Percentiles rank a stretch among this genome's conserved stretches.
Conservation (phyloP, 2,113 vertebrate species). For the Pangasianodon gigas region DNA sequence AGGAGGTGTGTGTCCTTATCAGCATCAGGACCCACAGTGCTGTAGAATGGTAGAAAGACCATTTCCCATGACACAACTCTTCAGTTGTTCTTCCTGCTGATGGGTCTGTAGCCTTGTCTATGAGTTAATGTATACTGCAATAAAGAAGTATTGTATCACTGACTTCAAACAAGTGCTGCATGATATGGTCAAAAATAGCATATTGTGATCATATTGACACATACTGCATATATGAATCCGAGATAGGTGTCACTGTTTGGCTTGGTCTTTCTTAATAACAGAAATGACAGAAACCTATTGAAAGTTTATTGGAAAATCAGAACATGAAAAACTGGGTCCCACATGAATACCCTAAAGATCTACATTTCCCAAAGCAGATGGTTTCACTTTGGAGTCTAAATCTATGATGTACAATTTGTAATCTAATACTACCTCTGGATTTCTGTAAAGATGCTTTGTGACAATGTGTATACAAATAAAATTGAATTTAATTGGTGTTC, state of each 20-base stretch:
- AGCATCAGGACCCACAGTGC: not conserved
- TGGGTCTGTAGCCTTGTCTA: not conserved
- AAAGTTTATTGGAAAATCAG: not conserved
- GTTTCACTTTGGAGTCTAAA: not conserved
- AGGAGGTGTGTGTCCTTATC: not conserved
- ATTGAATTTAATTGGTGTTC: not conserved
- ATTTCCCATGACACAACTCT: not conserved
- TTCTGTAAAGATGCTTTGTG: not conserved
- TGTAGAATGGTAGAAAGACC: not conserved
- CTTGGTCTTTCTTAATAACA: not conserved
- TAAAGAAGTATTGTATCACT: not conserved
- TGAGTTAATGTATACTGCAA: not conserved
- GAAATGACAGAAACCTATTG: not conserved
- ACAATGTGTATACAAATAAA: not conserved
- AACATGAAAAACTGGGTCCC: not conserved
- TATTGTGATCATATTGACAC: not conserved
- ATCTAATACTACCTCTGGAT: not conserved
- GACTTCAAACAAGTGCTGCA: not conserved
- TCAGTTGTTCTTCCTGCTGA: not conserved
- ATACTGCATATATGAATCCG: not conserved
- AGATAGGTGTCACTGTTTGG: not conserved
- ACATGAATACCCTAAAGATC: not conserved
- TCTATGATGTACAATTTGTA: not conserved
- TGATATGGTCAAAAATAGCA: not conserved
- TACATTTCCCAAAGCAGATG: not conserved